A percentile compares a stretch with the other conserved stretches of the same genome.
phyloP scores from a whole-genome alignment of 2,888 invertebrate species.

The Thereva nobilitata region DNA sequence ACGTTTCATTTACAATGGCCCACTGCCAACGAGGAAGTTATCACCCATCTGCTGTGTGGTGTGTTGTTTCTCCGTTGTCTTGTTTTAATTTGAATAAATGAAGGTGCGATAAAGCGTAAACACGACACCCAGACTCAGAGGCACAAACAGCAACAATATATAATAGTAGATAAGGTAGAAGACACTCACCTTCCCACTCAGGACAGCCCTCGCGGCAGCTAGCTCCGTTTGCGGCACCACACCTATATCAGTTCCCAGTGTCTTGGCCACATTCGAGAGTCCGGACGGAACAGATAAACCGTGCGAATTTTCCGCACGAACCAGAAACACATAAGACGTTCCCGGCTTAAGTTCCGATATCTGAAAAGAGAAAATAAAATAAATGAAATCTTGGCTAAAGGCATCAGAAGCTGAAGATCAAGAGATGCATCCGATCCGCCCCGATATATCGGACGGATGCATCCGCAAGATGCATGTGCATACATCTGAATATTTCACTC shows the following conservation, averaged over 20 bases:
- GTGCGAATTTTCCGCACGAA: constrained; percentile 83
- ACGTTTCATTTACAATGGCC: constrained; percentile 35
- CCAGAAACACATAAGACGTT: constrained; percentile 82
- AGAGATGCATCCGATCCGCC: too few species aligned
- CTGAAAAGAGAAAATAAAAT: constrained; percentile 50
- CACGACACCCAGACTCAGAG: constrained; percentile 21
- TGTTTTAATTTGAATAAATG: constrained; percentile 35
- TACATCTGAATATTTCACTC: constrained; percentile 19
- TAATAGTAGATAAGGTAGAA: too few species aligned
- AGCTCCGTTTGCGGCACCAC: constrained; percentile 56
- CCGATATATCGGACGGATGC: constrained; percentile 1
- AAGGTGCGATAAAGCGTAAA: constrained; percentile 31
- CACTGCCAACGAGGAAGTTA: constrained; percentile 22
- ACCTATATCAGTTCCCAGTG: constrained; percentile 59
- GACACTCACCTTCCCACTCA: constrained; percentile 57
- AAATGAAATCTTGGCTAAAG: background rate
- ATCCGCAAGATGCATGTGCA: constrained; percentile 22
- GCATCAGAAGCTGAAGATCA: constrained; percentile 23
- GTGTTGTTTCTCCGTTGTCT: constrained; percentile 7
- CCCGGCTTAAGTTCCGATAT: constrained; percentile 73
- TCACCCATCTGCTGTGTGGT: constrained; percentile 17
- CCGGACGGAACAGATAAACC: constrained; percentile 82
- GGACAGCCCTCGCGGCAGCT: constrained; percentile 54
- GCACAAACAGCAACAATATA: constrained; percentile 9
- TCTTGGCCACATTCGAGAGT: constrained; percentile 72